Percentiles rank a stretch among this genome's conserved stretches.
These are phyloP conservation scores for Hiodon alosoides DNA, from an alignment of 2,113 vertebrate genomes.

Conservation along the genomic window DNA sequence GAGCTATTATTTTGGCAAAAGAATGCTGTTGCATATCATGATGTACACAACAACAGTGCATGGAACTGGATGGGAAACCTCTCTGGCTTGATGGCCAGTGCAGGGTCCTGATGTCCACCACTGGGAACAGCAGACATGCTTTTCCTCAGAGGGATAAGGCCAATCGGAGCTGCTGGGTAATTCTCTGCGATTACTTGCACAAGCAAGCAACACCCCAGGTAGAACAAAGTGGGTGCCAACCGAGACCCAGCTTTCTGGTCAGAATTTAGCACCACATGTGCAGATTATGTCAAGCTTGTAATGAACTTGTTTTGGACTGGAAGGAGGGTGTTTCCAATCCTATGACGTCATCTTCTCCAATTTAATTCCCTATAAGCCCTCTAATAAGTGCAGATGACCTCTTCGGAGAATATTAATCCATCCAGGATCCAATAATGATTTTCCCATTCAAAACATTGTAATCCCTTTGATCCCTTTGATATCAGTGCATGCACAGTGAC, in stretches of 20 bases:
- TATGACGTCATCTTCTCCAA: background rate
- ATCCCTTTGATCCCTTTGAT: constrained; percentile 9
- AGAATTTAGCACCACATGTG: background rate
- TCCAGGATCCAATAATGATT: background rate
- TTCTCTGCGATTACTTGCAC: background rate
- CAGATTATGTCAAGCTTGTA: background rate
- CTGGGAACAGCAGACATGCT: background rate
- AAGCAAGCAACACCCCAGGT: background rate
- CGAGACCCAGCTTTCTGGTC: too few species aligned
- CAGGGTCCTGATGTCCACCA: background rate
- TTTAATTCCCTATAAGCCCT: background rate
- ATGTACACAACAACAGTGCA: constrained; percentile 21
- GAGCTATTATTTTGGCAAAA: constrained; percentile 13
- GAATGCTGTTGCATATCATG: constrained; percentile 20
- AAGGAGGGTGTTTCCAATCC: background rate
- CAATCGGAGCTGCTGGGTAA: background rate
- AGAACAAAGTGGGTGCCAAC: background rate
- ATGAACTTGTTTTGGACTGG: background rate
- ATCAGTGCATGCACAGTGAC: constrained; percentile 25
- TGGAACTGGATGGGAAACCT: background rate
- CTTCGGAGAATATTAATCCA: background rate
- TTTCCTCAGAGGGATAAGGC: background rate
- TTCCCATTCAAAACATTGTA: background rate
- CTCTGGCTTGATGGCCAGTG: background rate
- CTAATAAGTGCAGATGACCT: constrained; percentile 1